Percentiles rank a stretch among this genome's conserved stretches.
These are phyloP conservation scores for Caenorhabditis wallacei DNA, from an alignment of 2,888 invertebrate genomes.

Conservation along the genomic window DNA sequence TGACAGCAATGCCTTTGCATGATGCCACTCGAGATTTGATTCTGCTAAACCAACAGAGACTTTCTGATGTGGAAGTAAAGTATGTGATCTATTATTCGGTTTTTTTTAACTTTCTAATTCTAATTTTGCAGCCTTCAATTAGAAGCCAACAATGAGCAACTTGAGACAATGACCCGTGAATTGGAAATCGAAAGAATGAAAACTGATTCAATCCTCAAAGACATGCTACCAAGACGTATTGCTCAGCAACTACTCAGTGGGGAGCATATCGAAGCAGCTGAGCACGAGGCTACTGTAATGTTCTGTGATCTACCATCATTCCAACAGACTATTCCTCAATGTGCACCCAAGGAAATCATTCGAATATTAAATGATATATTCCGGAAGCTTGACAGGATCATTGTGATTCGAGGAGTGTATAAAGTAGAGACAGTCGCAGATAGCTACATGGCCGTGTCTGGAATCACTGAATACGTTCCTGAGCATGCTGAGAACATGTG, in stretches of 20 bases:
- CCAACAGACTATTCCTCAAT: slow-evolving; percentile 83
- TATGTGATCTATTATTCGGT: slow-evolving; percentile 29
- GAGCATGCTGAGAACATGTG: slow-evolving; percentile 83
- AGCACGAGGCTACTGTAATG: slow-evolving; percentile 83
- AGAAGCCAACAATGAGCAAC: slow-evolving; percentile 83
- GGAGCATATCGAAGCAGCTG: slow-evolving; percentile 81
- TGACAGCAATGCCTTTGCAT: slow-evolving; percentile 82
- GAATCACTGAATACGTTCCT: slow-evolving; percentile 70
- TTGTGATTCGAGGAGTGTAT: slow-evolving; percentile 78
- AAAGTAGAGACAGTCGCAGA: slow-evolving; percentile 82
- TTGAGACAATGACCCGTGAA: slow-evolving; percentile 83
- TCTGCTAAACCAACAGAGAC: slow-evolving; percentile 81
- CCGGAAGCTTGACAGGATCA: slow-evolving; percentile 80
- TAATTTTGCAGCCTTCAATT: slow-evolving; percentile 82
- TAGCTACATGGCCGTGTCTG: slow-evolving; percentile 49
- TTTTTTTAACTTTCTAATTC: not conserved
- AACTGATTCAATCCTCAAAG: slow-evolving; percentile 80
- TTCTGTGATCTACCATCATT: slow-evolving; percentile 84
- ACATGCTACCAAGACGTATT: slow-evolving; percentile 83
- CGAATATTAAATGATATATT: slow-evolving; percentile 84
- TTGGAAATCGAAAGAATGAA: slow-evolving; percentile 81
- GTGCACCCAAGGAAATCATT: slow-evolving; percentile 83
- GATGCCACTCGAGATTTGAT: slow-evolving; percentile 83
- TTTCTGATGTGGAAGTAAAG: slow-evolving; percentile 83
- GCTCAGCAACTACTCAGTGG: slow-evolving; percentile 83